These are phyloP conservation scores for Chlorocebus sabaeus DNA, from an alignment of 2,113 vertebrate genomes.

Conservation along the genomic window DNA sequence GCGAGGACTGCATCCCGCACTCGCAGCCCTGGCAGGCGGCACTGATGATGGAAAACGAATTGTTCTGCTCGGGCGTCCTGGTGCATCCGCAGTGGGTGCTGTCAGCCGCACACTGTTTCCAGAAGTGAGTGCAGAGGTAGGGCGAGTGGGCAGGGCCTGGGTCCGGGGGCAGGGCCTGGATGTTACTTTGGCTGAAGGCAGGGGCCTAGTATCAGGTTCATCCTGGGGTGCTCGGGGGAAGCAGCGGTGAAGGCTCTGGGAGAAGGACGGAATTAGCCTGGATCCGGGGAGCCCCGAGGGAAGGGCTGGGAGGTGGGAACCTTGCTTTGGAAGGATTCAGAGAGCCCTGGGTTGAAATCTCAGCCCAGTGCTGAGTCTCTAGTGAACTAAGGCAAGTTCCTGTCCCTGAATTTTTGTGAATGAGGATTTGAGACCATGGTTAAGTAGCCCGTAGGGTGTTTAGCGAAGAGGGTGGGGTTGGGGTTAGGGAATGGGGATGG, in stretches of 20 bases:
- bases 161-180: background rate
- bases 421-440: background rate
- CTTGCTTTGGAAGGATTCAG: background rate
- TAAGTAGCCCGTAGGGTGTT: background rate
- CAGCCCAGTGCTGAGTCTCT: background rate
- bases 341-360: background rate
- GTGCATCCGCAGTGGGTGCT: slow-evolving; percentile 66
- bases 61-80: slow-evolving; percentile 57
- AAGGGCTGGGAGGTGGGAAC: too few species aligned
- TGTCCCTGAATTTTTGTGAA: background rate
- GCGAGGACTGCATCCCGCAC: slow-evolving; percentile 53
- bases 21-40: slow-evolving; percentile 70
- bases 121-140: slow-evolving; percentile 6
- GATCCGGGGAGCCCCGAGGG: background rate
- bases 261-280: background rate
- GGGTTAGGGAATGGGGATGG: too few species aligned
- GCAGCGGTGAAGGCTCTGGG: background rate
- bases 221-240: too few species aligned
- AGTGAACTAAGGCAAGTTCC: background rate
- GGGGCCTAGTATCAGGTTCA: rapidly evolving
- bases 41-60: background rate
- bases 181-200: rapidly evolving
- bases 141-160: background rate
- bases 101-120: slow-evolving; percentile 55
- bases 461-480: background rate